phyloP scores from a whole-genome alignment of 2,113 vertebrate genomes.

The Genyomyrus donnyi region DNA sequence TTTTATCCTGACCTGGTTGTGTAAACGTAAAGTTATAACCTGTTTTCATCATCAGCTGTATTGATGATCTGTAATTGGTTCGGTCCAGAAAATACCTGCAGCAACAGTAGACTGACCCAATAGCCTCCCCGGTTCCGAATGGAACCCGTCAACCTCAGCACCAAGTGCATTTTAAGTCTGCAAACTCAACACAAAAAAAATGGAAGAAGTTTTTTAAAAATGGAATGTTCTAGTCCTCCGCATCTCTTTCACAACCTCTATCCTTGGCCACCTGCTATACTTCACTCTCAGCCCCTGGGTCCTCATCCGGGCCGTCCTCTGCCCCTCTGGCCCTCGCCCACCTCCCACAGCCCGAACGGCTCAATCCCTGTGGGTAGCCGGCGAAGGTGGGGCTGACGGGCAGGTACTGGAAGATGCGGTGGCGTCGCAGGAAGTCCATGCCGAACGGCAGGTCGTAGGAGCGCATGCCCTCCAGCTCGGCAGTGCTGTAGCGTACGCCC shows the following conservation, averaged over 20 bases:
- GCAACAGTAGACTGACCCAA: neutral
- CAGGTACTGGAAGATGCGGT: conserved; percentile 79
- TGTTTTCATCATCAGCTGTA: neutral
- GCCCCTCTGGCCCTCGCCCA: conserved; percentile 24
- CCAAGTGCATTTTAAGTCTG: neutral
- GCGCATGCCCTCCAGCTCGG: conserved; percentile 77
- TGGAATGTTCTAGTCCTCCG: neutral
- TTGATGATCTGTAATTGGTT: neutral
- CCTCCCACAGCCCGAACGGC: conserved; percentile 48
- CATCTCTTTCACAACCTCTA: conserved; percentile 19
- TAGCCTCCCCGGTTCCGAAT: neutral
- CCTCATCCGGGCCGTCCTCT: conserved; percentile 17
- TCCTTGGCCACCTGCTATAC: conserved; percentile 47
- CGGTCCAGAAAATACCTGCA: neutral
- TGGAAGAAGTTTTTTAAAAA: neutral
- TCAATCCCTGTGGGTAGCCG: conserved; percentile 74
- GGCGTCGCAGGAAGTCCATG: conserved; percentile 81
- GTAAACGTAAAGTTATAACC: neutral
- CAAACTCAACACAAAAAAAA: neutral
- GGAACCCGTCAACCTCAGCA: neutral
- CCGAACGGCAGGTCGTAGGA: conserved; percentile 91
- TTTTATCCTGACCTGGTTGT: neutral
- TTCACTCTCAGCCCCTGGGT: conserved; percentile 43
- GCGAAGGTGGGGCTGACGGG: conserved; percentile 89
- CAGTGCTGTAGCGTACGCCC: conserved; percentile 59